These are phyloP conservation scores for Aythya baeri DNA, from an alignment of 2,113 vertebrate genomes.

Conservation along the genomic window DNA sequence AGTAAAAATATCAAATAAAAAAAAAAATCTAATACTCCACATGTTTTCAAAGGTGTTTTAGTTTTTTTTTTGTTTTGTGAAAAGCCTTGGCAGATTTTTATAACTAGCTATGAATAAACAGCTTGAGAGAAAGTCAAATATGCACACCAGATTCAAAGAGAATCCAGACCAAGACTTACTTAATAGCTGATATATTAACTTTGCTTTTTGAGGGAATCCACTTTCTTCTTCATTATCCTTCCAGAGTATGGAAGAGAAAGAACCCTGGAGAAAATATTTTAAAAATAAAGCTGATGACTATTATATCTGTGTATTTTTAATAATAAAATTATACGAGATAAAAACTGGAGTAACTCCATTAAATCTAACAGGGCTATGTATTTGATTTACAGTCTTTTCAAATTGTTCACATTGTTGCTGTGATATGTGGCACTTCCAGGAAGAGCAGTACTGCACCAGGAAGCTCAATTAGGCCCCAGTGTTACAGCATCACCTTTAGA, in stretches of 20 bases:
- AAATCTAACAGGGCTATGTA: not conserved
- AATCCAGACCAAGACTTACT: not conserved
- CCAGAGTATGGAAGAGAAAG: not conserved
- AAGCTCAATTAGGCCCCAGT: not conserved
- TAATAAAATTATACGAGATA: not conserved
- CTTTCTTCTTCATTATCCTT: not conserved
- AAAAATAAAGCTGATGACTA: fast-evolving
- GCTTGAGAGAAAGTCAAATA: not conserved
- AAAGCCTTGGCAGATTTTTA: not conserved
- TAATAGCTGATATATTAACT: not conserved
- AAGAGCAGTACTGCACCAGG: not conserved
- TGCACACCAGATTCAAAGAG: not conserved
- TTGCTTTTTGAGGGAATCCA: not conserved
- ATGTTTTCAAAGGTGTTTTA: not conserved
- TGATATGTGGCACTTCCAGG: not conserved
- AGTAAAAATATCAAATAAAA: not conserved
- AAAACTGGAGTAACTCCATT: not conserved
- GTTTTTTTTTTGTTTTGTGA: not conserved
- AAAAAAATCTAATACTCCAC: no score
- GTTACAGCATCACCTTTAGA: not conserved
- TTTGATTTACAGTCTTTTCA: not conserved
- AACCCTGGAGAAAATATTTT: not conserved
- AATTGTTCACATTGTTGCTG: fast-evolving
- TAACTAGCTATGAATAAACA: not conserved
- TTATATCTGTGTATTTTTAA: not conserved